Evolutionary conservation across 2,888 invertebrate species (phyloP).

Genomic region (Didymodactylos carnosus): DNA sequence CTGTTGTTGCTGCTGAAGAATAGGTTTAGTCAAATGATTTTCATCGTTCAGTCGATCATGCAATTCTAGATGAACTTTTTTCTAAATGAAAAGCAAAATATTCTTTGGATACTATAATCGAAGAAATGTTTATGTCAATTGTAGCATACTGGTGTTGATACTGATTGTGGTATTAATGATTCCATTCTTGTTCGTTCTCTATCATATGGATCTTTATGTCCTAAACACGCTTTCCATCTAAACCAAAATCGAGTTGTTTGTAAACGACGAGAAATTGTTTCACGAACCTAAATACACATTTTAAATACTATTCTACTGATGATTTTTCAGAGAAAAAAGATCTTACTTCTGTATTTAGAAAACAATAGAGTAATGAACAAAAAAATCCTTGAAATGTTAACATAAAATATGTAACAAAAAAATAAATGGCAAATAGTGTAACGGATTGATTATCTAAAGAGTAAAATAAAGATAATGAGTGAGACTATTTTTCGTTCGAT

Average conservation of each 20-base stretch:
- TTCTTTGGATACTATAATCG: no score
- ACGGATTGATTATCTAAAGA: neutral
- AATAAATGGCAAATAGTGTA: neutral
- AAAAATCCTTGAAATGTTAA: conserved; percentile 38
- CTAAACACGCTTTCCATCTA: neutral
- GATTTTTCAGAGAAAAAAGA: neutral
- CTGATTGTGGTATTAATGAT: neutral
- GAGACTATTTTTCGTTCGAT: neutral
- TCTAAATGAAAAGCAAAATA: no score
- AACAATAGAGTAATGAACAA: conserved; percentile 38
- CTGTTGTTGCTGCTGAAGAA: no score
- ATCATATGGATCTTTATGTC: neutral
- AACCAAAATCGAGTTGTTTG: neutral
- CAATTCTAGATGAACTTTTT: no score
- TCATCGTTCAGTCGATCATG: no score
- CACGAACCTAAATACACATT: neutral
- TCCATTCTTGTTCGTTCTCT: neutral
- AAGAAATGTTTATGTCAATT: no score
- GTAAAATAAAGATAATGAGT: neutral
- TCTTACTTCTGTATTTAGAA: conserved; percentile 36
- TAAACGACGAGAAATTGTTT: neutral
- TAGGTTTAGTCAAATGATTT: no score
- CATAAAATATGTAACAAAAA: conserved; percentile 22
- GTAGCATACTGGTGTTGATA: no score
- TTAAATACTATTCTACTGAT: neutral